Evolutionary conservation across 2,113 vertebrate genomes (phyloP).

Genomic region (Ophiodon elongatus): DNA sequence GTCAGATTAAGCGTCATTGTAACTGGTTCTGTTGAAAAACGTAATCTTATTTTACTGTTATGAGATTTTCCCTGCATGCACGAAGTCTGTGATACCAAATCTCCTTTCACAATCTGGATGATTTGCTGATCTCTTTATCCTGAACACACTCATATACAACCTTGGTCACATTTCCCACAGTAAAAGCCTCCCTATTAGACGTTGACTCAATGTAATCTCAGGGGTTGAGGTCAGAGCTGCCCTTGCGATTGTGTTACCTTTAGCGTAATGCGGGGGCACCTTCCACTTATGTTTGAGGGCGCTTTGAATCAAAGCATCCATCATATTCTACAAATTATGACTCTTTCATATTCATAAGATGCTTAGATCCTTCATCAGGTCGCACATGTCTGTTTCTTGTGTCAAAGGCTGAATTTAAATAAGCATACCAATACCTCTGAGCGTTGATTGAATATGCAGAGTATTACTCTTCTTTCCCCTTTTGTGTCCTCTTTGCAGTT

Average conservation of each 20-base stretch:
- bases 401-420: conserved; percentile 64
- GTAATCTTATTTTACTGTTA: not conserved
- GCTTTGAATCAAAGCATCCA: conserved; percentile 49
- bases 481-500: conserved; percentile 3
- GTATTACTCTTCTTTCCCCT: conserved; percentile 1
- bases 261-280: not conserved
- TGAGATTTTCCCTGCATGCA: not conserved
- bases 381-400: conserved; percentile 42
- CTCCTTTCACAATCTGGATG: not conserved
- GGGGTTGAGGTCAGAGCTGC: conserved; percentile 2
- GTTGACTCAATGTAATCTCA: not conserved
- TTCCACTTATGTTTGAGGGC: conserved; percentile 24
- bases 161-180: not conserved
- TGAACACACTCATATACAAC: not conserved
- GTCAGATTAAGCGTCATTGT: not conserved
- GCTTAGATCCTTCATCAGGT: conserved; percentile 46
- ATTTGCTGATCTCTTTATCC: not conserved
- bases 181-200: not conserved
- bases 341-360: conserved; percentile 57
- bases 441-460: conserved; percentile 57
- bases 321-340: conserved; percentile 43
- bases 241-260: not conserved
- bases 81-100: not conserved
- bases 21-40: not conserved
- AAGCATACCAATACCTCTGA: conserved; percentile 22